Percentiles rank a stretch among this genome's conserved stretches.
Evolutionary conservation across 2,888 invertebrate genomes (phyloP).

Genomic region (Harpalus rubripes): DNA sequence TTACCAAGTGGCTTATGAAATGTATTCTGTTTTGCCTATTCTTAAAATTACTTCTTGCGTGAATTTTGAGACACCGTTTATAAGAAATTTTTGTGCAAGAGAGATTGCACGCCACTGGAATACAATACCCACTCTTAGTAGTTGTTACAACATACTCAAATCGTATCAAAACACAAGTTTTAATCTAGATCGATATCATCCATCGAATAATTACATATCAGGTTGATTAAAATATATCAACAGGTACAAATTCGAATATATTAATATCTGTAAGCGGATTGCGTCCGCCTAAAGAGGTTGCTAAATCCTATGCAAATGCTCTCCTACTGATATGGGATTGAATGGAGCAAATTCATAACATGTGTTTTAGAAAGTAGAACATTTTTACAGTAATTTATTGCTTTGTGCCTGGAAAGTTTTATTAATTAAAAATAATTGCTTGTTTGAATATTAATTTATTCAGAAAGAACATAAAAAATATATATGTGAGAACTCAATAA

Average conservation of each 20-base stretch:
- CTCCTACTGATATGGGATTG: slow-evolving; percentile 6
- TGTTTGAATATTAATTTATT: slow-evolving; percentile 50
- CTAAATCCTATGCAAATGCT: slow-evolving; percentile 36
- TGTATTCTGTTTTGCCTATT: no score
- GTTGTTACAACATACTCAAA: no score
- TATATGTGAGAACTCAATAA: slow-evolving; percentile 48
- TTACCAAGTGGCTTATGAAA: no score
- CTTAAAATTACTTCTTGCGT: no score
- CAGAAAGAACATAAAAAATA: slow-evolving; percentile 16
- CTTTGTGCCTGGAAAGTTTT: slow-evolving; percentile 35
- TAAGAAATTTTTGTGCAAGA: no score
- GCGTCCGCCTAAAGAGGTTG: slow-evolving; percentile 4
- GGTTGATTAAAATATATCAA: slow-evolving; percentile 57
- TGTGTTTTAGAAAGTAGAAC: slow-evolving; percentile 46
- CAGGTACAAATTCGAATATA: slow-evolving; percentile 44
- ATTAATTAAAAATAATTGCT: slow-evolving; percentile 51
- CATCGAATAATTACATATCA: slow-evolving; percentile 9
- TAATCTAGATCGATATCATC: background rate
- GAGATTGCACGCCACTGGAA: no score
- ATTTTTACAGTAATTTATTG: slow-evolving; percentile 39
- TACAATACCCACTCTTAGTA: no score
- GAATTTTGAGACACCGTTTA: no score
- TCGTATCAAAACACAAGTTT: no score
- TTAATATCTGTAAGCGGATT: slow-evolving; percentile 33
- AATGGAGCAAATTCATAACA: slow-evolving; percentile 37